Conservation (phyloP, 2,113 vertebrate species). For the Cyrtonyx montezumae region DNA sequence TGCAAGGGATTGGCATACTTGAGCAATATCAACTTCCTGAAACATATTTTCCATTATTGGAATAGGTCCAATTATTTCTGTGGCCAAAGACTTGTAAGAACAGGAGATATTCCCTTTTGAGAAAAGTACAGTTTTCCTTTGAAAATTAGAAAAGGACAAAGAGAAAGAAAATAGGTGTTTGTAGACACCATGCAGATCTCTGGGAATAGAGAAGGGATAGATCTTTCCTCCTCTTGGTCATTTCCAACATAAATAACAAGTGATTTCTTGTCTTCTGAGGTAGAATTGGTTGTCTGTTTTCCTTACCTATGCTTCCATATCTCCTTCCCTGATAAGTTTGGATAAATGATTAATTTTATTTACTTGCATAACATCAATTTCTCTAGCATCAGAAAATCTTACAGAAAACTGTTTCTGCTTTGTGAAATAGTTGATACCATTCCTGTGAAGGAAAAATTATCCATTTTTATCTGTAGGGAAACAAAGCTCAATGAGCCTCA, state of each 20-base stretch:
- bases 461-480: background rate
- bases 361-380: background rate
- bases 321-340: background rate
- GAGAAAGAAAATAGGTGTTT: background rate
- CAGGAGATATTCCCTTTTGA: background rate
- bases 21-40: constrained; percentile 2
- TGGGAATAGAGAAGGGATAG: background rate
- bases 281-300: background rate
- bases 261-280: background rate
- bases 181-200: background rate
- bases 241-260: fast-evolving
- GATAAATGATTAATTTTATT: background rate
- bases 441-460: background rate
- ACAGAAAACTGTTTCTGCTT: background rate
- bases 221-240: background rate
- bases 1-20: background rate
- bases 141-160: background rate
- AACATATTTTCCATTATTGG: background rate
- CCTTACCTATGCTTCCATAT: background rate
- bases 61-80: background rate
- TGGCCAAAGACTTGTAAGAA: background rate
- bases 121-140: background rate
- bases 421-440: background rate
- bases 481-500: background rate
- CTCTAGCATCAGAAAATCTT: background rate